phyloP scores from a whole-genome alignment of 2,888 invertebrate genomes.

The Hirudinaria manillensis region DNA sequence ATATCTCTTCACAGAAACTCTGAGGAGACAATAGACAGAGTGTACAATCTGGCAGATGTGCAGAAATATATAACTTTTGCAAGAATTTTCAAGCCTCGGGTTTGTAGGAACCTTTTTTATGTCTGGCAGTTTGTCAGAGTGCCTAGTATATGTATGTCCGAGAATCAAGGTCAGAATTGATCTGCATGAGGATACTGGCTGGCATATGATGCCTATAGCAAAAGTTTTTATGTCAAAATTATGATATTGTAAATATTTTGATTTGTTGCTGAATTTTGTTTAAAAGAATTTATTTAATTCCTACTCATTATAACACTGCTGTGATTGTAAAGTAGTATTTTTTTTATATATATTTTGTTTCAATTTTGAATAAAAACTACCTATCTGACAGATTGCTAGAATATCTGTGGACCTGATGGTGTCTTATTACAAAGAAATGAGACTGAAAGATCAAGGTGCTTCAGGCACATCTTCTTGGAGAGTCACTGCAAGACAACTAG shows the following conservation, averaged over 20 bases:
- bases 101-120: conserved; percentile 51
- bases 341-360: no score
- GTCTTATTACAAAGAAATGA: conserved; percentile 76
- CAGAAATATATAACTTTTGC: conserved; percentile 93
- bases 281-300: no score
- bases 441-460: conserved; percentile 71
- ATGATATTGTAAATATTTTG: no score
- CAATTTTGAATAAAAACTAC: no score
- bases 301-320: no score
- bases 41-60: conserved; percentile 82
- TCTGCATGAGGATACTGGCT: no score
- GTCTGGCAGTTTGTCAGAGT: neutral
- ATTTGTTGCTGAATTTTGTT: no score
- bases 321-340: no score
- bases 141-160: neutral
- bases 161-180: neutral
- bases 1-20: conserved; percentile 85
- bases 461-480: conserved; percentile 78
- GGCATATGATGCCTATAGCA: no score
- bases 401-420: conserved; percentile 79
- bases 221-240: neutral
- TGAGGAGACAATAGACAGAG: conserved; percentile 70
- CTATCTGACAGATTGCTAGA: conserved; percentile 56
- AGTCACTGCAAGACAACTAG: conserved; percentile 90
- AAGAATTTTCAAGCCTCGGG: conserved; percentile 85